Evolutionary conservation across 1,140 invertebrate genomes (phyloP).

Genomic region (Venturia canescens): DNA sequence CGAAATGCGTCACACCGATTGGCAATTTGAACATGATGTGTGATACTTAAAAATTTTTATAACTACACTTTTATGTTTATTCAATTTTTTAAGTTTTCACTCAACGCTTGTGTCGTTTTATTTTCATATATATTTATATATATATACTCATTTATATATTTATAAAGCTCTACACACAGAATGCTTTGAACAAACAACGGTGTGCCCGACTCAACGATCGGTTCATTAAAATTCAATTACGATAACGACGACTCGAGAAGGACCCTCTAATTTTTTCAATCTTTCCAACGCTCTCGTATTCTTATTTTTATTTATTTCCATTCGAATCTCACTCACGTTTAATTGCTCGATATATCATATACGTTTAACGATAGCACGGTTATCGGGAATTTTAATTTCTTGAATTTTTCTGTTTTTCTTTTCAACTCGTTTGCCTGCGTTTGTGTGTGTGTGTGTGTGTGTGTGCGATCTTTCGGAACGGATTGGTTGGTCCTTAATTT

Average conservation of each 20-base stretch:
- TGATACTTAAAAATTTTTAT: too few species aligned
- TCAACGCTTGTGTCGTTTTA: too few species aligned
- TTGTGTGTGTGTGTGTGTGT: slow-evolving; percentile 2
- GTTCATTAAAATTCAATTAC: slow-evolving; percentile 15
- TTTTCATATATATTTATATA: too few species aligned
- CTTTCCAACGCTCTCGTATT: neutral
- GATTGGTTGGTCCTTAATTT: slow-evolving; percentile 23
- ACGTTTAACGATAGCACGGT: neutral
- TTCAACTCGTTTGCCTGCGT: neutral
- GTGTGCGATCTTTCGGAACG: slow-evolving; percentile 5
- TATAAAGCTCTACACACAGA: slow-evolving; percentile 51
- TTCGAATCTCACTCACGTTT: too few species aligned
- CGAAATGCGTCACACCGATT: too few species aligned
- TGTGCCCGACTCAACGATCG: neutral
- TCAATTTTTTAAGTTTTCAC: neutral
- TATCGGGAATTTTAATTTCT: neutral
- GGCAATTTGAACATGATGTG: too few species aligned
- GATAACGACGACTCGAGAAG: neutral
- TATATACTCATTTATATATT: slow-evolving; percentile 32
- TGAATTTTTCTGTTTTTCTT: neutral
- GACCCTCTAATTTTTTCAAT: neutral
- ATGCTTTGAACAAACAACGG: slow-evolving; percentile 27
- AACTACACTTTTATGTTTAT: neutral
- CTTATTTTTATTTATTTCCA: too few species aligned
- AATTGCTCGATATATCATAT: too few species aligned